Base-by-base conservation (phyloP, 2,113 vertebrate species). In the Bubalus kerabau region DNA sequence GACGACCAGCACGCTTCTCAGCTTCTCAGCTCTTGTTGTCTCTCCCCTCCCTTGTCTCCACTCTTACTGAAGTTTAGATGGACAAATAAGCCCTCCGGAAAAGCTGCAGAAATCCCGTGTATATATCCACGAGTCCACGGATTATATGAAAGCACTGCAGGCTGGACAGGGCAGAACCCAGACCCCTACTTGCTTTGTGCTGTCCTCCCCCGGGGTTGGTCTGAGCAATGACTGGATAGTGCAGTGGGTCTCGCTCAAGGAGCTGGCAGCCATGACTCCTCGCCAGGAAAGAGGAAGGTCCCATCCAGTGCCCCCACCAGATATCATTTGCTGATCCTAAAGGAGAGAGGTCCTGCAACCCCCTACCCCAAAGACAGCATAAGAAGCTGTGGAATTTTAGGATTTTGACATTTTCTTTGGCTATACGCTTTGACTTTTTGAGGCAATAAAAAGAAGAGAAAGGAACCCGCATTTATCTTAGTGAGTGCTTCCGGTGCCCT, bases 61-160 rank as follows among this genome's bases (percentile, higher is more conserved):
- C 23, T 23, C n/a, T 16, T 14, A 7, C 64, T 2, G 43, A n/a
- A 4, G 16, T 30, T 13, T 9, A 8, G 54, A 6, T 4, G 13
- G 60, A 54, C 50, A 30, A 15, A 26, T 1, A 17, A 50, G 52
- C 32, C 32, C 43, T 17, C 5, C 5, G 0, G 62, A 56, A 71
- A 23, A 62, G 56, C 80, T 48, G 43, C 50, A 17, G 52, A 16
- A 28, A 23, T 36, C 10, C 0, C 2, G 0, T n/a, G 9, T 0
- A 40, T 8, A 1, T 1, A 2, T 17, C 12, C 1, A 0, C 0
- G 2, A 19, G 2, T 30, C 26, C 46, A 30, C 1, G 8, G 76
- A 30, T 10, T 30, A 17, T 30, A 15, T n/a, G 7, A 4, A 46
- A 3, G 46, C 28, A 10, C 32, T 5, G 11, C 30, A 4, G 89